phyloP scores from a whole-genome alignment of 2,797 vertebrate genomes.

The Bovichtus diacanthus region DNA sequence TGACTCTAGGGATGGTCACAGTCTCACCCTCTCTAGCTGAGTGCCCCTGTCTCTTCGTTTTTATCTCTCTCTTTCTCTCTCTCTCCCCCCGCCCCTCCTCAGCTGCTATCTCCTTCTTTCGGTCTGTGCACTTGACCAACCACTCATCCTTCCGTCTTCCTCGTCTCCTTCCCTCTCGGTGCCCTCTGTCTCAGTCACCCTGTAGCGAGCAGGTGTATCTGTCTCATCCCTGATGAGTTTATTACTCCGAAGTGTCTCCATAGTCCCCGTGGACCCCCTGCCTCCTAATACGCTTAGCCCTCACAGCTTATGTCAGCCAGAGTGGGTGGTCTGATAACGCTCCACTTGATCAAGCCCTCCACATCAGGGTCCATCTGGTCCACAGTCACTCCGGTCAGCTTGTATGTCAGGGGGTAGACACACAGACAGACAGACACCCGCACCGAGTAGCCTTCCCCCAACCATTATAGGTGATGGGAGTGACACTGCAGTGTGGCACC shows the following conservation, averaged over 20 bases:
- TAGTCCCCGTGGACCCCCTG: constrained; percentile 75
- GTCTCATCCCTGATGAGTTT: constrained; percentile 83
- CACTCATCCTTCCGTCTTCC: constrained; percentile 36
- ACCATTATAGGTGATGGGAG: constrained; percentile 56
- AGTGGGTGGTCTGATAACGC: constrained; percentile 80
- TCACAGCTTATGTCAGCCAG: constrained; percentile 79
- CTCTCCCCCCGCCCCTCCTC: no score
- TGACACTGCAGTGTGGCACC: constrained; percentile 36
- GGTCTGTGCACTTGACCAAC: constrained; percentile 27
- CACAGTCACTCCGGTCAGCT: constrained; percentile 68
- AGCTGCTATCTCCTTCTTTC: constrained; percentile 40
- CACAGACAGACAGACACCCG: constrained; percentile 54
- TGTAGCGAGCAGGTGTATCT: constrained; percentile 81
- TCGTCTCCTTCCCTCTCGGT: constrained; percentile 40
- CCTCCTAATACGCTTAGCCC: constrained; percentile 81
- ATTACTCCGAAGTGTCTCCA: constrained; percentile 82
- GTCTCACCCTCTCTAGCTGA: constrained; percentile 45
- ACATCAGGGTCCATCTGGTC: constrained; percentile 80
- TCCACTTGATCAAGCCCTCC: constrained; percentile 79
- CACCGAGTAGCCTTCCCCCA: constrained; percentile 48
- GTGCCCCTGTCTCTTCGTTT: constrained; percentile 53
- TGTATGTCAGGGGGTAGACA: constrained; percentile 65
- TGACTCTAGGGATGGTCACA: constrained; percentile 48
- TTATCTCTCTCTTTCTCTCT: constrained; percentile 31
- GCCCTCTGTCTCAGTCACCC: constrained; percentile 74